phyloP scores from a whole-genome alignment of 2,113 vertebrate genomes.

The Ifrita kowaldi region DNA sequence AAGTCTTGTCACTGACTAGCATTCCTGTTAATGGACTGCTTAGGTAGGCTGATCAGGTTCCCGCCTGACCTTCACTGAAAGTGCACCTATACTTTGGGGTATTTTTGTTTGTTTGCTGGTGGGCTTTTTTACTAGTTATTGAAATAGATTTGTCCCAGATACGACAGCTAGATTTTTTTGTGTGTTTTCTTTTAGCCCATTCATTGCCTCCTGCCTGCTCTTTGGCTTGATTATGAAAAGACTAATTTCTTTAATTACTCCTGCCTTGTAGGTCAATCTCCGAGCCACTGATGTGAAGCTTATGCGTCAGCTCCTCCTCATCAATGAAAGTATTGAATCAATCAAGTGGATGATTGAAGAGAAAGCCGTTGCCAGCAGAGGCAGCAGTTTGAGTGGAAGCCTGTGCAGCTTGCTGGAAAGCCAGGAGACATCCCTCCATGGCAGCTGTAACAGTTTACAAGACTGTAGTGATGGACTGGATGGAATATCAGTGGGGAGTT shows the following conservation, averaged over 20 bases:
- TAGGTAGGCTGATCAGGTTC: background rate
- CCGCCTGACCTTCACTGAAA: background rate
- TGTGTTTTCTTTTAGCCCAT: background rate
- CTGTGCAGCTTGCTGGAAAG: conserved; percentile 91
- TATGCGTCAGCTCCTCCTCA: conserved; percentile 92
- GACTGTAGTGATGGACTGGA: conserved; percentile 87
- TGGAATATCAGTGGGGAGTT: conserved; percentile 90
- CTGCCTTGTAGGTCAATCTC: conserved; percentile 78
- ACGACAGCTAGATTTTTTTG: background rate
- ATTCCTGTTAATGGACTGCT: background rate
- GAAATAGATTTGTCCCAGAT: background rate
- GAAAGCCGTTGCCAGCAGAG: conserved; percentile 84
- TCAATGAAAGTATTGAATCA: conserved; percentile 96
- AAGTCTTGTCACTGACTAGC: background rate
- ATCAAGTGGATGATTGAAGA: conserved; percentile 95
- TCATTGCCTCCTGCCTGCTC: background rate
- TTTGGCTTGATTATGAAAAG: background rate
- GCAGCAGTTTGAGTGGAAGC: conserved; percentile 89
- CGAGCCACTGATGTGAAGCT: conserved; percentile 90
- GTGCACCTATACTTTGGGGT: background rate
- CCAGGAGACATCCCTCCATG: conserved; percentile 81
- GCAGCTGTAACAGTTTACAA: conserved; percentile 87
- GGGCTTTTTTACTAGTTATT: background rate
- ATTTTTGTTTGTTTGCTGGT: background rate
- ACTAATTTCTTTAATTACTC: background rate